A percentile compares a stretch with the other conserved stretches of the same genome.
Evolutionary conservation across 2,113 vertebrate genomes (phyloP).

Genomic region (Delphinapterus leucas): DNA sequence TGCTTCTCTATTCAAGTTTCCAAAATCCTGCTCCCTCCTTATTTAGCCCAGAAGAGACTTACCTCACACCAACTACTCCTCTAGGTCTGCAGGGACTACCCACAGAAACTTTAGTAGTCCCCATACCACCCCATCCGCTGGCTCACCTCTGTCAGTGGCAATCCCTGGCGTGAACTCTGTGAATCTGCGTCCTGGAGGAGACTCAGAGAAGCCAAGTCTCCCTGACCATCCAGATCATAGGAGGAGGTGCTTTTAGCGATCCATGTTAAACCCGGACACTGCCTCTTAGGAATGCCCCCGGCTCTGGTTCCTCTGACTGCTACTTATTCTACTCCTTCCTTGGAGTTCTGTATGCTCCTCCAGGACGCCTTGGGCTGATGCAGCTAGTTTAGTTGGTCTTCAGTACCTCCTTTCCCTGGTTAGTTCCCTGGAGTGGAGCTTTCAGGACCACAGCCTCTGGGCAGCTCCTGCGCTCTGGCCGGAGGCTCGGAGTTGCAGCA

Average conservation of each 20-base stretch:
- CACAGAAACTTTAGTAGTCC: slow-evolving; percentile 19
- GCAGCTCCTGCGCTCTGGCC: slow-evolving; percentile 70
- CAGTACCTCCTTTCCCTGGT: slow-evolving; percentile 58
- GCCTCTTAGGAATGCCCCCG: background rate
- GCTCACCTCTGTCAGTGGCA: slow-evolving; percentile 61
- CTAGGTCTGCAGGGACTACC: background rate
- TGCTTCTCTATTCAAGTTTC: background rate
- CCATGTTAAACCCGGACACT: slow-evolving; percentile 23
- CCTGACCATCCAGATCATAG: background rate
- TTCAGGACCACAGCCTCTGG: slow-evolving; percentile 77
- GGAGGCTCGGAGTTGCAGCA: background rate
- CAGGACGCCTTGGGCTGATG: background rate
- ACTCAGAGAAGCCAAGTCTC: slow-evolving; percentile 31
- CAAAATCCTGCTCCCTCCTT: background rate
- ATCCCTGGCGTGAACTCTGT: background rate
- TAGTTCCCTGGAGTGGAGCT: slow-evolving; percentile 39
- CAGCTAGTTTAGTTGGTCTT: background rate
- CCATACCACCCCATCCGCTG: background rate
- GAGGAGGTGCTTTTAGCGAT: slow-evolving; percentile 23
- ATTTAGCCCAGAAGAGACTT: background rate
- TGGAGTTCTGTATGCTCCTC: background rate
- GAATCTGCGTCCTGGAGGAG: slow-evolving; percentile 26
- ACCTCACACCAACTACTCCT: background rate
- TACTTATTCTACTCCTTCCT: slow-evolving; percentile 36
- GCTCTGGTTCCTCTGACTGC: background rate